phyloP scores from a whole-genome alignment of 2,797 vertebrate genomes.

The Aulostomus chinensis region DNA sequence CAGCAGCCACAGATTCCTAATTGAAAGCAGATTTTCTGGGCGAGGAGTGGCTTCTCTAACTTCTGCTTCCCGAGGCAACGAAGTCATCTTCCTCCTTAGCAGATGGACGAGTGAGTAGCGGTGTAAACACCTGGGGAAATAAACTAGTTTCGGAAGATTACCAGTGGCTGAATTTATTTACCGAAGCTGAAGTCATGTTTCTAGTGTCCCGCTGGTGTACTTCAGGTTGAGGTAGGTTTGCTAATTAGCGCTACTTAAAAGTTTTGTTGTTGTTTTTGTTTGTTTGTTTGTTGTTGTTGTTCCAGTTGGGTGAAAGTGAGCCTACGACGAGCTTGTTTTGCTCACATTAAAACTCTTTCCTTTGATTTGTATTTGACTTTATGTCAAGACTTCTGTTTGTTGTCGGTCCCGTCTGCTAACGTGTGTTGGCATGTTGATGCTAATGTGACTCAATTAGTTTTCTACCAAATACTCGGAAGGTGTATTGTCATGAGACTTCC shows the following conservation, averaged over 20 bases:
- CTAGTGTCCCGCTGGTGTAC: constrained; percentile 4
- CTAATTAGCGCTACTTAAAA: neutral
- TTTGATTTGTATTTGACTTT: neutral
- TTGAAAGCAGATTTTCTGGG: constrained; percentile 59
- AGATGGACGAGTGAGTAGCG: constrained; percentile 13
- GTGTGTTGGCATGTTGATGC: constrained; percentile 37
- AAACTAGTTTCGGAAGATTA: neutral
- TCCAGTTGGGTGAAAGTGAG: neutral
- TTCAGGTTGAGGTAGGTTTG: constrained; percentile 45
- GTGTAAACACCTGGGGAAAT: constrained; percentile 13
- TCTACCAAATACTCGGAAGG: too few relatives aligned
- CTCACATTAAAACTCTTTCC: neutral
- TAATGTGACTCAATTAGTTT: constrained; percentile 40
- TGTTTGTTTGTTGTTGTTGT: too few relatives aligned
- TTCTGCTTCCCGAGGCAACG: constrained; percentile 19
- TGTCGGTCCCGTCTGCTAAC: neutral
- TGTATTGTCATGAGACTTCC: too few relatives aligned
- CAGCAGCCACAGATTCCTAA: constrained; percentile 46
- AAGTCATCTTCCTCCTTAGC: constrained; percentile 20
- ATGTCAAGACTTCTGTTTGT: neutral
- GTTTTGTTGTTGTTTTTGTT: too few relatives aligned
- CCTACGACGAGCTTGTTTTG: neutral
- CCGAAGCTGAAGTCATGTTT: constrained; percentile 4
- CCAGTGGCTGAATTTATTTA: neutral
- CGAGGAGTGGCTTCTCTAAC: constrained; percentile 56